These are phyloP conservation scores for Cromileptes altivelis DNA, from an alignment of 2,113 vertebrate genomes.

Conservation along the genomic window DNA sequence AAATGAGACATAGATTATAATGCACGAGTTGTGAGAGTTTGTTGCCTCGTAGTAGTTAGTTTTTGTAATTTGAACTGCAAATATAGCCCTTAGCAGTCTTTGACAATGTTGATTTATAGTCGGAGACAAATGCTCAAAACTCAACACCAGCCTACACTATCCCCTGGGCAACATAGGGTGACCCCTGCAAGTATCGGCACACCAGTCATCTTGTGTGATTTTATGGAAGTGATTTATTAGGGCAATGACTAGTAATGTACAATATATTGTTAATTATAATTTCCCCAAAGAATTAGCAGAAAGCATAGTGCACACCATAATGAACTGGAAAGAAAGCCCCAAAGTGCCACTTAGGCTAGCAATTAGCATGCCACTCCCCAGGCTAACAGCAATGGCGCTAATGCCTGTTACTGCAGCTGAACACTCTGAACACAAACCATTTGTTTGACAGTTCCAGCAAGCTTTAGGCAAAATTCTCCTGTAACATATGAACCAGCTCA, in stretches of 20 bases:
- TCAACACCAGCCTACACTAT: no score
- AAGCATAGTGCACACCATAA: slow-evolving; percentile 39
- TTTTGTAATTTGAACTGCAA: no score
- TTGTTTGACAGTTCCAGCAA: slow-evolving; percentile 65
- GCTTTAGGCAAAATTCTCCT: slow-evolving; percentile 58
- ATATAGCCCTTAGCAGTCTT: no score
- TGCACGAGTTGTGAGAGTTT: no score
- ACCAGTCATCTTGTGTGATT: background rate
- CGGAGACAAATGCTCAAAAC: no score
- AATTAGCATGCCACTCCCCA: slow-evolving; percentile 64
- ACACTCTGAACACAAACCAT: slow-evolving; percentile 63
- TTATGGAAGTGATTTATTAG: slow-evolving; percentile 2
- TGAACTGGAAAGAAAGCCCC: slow-evolving; percentile 43
- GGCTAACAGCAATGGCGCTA: slow-evolving; percentile 54
- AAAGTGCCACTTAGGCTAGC: slow-evolving; percentile 58
- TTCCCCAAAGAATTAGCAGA: slow-evolving; percentile 25
- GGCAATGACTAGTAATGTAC: slow-evolving; percentile 6
- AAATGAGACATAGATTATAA: no score
- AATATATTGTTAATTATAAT: slow-evolving; percentile 34
- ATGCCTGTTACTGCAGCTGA: slow-evolving; percentile 56
- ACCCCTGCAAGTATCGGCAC: slow-evolving; percentile 4
- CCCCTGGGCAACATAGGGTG: no score
- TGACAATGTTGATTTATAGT: no score
- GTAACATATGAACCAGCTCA: slow-evolving; percentile 62
- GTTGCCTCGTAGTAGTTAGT: no score